phyloP scores from a whole-genome alignment of 2,797 vertebrate species.

The Poecilia wingei region DNA sequence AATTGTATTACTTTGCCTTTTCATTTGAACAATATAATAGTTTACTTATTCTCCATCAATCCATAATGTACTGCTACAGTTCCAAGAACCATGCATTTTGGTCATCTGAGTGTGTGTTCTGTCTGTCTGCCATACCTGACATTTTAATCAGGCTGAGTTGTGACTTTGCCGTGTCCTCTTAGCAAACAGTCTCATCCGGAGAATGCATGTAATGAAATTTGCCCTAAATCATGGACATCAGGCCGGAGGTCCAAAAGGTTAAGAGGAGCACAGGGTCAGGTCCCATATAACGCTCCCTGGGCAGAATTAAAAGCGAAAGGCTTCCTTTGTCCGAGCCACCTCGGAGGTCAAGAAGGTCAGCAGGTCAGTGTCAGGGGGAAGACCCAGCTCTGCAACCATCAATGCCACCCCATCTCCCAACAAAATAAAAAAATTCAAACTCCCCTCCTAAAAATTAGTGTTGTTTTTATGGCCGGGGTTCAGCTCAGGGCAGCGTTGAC shows the following conservation, averaged over 20 bases:
- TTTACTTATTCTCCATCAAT: slow-evolving; percentile 13
- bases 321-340: slow-evolving; percentile 79
- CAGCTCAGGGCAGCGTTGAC: slow-evolving; percentile 61
- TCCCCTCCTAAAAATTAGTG: slow-evolving; percentile 66
- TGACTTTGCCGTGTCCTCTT: slow-evolving; percentile 70
- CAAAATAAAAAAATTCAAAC: slow-evolving; percentile 60
- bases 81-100: slow-evolving; percentile 20
- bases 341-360: slow-evolving; percentile 80
- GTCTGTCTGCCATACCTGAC: slow-evolving; percentile 61
- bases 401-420: not conserved
- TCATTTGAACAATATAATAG: slow-evolving; percentile 7
- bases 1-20: slow-evolving; percentile 4
- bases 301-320: slow-evolving; percentile 84
- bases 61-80: not conserved
- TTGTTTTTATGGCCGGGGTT: slow-evolving; percentile 71
- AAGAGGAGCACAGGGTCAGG: slow-evolving; percentile 79
- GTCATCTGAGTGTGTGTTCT: slow-evolving; percentile 42
- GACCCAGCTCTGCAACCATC: slow-evolving; percentile 56
- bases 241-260: slow-evolving; percentile 81
- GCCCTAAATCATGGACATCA: slow-evolving; percentile 81
- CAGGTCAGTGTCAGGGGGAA: slow-evolving; percentile 82
- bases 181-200: slow-evolving; percentile 74
- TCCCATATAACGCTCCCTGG: slow-evolving; percentile 77
- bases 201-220: slow-evolving; percentile 84
- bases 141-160: slow-evolving; percentile 79